Conservation (phyloP, 1,140 invertebrate genomes). For the Drosophila kanapiae region DNA sequence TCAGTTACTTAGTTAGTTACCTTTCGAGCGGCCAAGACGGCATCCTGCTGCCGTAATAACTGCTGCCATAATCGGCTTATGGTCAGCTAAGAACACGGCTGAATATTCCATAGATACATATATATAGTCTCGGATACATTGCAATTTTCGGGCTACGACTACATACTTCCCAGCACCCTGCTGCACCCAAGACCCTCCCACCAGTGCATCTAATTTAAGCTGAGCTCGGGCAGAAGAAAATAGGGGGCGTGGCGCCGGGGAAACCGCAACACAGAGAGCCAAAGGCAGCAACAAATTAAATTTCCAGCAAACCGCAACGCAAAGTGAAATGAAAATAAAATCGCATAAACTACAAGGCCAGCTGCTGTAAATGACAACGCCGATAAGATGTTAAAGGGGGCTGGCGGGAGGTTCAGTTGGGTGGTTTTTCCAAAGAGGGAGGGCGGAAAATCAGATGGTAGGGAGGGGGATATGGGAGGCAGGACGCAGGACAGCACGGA, state of each 20-base stretch:
- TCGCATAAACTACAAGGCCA: constrained; percentile 62
- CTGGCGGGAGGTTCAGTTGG: constrained; percentile 2
- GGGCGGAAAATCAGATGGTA: neutral
- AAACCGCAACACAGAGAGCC: constrained; percentile 36
- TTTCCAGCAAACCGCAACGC: constrained; percentile 67
- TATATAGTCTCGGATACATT: neutral
- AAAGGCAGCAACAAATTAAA: constrained; percentile 62
- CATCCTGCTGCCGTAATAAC: constrained; percentile 23
- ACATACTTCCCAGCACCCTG: too few relatives aligned
- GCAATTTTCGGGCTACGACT: constrained; percentile 1
- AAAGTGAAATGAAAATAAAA: constrained; percentile 72
- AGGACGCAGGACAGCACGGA: constrained; percentile 5
- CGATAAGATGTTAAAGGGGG: constrained; percentile 52
- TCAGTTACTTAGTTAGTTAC: constrained; percentile 19
- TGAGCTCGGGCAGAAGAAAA: constrained; percentile 4
- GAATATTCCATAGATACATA: constrained; percentile 1
- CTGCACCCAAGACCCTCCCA: neutral
- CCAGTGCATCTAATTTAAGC: constrained; percentile 22
- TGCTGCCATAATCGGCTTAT: constrained; percentile 34
- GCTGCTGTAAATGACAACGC: constrained; percentile 66
- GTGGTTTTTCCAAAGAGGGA: neutral
- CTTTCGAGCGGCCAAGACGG: constrained; percentile 14
- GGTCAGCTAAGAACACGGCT: constrained; percentile 7
- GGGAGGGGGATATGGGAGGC: neutral
- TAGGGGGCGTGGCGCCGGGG: constrained; percentile 6